Conservation (phyloP, 2,797 vertebrate genomes). For the Tadarida brasiliensis region DNA sequence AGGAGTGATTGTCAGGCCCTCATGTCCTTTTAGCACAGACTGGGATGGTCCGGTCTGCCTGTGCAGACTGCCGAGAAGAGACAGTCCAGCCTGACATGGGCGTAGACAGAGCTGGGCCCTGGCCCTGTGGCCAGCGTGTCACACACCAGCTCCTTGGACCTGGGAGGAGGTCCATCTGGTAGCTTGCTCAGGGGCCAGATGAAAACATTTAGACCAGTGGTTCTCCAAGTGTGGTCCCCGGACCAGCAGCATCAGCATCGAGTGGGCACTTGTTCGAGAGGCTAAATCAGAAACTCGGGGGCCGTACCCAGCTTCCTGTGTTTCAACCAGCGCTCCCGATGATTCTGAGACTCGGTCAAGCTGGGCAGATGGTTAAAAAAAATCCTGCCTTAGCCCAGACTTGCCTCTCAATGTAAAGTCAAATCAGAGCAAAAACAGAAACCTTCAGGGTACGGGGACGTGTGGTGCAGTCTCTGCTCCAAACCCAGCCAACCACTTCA, state of each 20-base stretch:
- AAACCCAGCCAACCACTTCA: not conserved
- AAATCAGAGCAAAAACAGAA: not conserved
- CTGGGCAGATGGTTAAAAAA: not conserved
- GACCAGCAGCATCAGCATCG: not conserved
- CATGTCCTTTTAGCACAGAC: not conserved
- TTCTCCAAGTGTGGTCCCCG: not conserved
- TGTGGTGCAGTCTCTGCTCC: not conserved
- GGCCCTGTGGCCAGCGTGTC: not conserved
- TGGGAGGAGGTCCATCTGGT: not conserved
- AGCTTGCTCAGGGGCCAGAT: not conserved
- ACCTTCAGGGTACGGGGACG: not conserved
- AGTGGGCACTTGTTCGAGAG: not conserved
- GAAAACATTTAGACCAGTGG: not conserved
- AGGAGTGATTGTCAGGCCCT: not conserved
- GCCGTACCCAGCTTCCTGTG: not conserved
- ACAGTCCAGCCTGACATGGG: accelerated
- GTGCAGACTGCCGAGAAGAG: not conserved
- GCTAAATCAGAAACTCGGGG: not conserved
- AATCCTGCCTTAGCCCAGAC: not conserved
- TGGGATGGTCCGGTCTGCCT: accelerated
- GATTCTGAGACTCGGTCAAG: not conserved
- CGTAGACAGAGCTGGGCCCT: not conserved
- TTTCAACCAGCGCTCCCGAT: not conserved
- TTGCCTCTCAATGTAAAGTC: not conserved
- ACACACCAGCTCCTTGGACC: not conserved